These are phyloP conservation scores for Aptenodytes patagonicus DNA, from an alignment of 2,113 vertebrate genomes.

Conservation along the genomic window DNA sequence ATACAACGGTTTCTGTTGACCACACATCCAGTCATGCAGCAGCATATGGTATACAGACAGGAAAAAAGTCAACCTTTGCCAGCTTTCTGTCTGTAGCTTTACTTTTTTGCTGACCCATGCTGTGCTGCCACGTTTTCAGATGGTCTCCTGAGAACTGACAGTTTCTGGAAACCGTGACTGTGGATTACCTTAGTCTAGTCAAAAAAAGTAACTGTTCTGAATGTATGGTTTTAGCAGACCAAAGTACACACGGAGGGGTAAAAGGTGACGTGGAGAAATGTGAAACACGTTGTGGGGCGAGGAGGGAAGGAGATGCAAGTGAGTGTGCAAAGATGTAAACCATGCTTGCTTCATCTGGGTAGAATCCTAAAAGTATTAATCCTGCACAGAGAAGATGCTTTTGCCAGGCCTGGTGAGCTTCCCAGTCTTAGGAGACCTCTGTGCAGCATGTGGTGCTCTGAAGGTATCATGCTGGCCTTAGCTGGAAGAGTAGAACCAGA, in stretches of 20 bases:
- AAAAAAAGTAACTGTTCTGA: background rate
- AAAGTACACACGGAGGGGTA: background rate
- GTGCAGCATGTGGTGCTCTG: background rate
- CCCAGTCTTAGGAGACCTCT: background rate
- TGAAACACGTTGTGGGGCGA: background rate
- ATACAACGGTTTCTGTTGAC: background rate
- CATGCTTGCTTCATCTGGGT: background rate
- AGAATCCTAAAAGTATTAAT: background rate
- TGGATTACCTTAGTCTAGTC: background rate
- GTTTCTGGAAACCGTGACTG: slow-evolving; percentile 29
- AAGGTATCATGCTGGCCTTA: background rate
- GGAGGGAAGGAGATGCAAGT: background rate
- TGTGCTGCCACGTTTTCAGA: background rate
- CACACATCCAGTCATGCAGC: background rate
- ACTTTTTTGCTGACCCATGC: slow-evolving; percentile 23
- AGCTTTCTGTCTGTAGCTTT: slow-evolving; percentile 33
- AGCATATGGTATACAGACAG: slow-evolving; percentile 25
- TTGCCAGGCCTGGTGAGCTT: background rate
- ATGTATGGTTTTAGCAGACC: background rate
- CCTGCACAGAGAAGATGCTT: background rate
- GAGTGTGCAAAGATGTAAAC: background rate
- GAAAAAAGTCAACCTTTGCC: background rate
- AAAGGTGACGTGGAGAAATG: background rate
- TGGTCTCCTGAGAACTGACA: slow-evolving; percentile 12
- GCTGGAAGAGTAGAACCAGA: background rate